phyloP scores from a whole-genome alignment of 1,140 invertebrate species.

The Zaprionus inermis region DNA sequence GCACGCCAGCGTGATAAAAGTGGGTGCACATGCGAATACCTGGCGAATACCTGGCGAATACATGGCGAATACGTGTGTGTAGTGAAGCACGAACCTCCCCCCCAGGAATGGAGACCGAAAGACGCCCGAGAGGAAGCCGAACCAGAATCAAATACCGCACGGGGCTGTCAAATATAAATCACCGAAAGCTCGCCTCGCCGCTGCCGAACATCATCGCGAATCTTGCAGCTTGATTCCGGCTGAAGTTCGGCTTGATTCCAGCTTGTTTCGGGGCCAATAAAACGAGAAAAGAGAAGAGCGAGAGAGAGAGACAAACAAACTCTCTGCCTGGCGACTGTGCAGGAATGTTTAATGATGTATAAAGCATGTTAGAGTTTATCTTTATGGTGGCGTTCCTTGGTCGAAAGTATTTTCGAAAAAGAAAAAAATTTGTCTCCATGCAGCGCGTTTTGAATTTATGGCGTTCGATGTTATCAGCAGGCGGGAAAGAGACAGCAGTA shows the following conservation, averaged over 20 bases:
- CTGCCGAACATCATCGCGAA: conserved; percentile 26
- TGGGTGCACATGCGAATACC: conserved; percentile 28
- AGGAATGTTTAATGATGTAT: conserved; percentile 83
- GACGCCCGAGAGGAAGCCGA: conserved; percentile 9
- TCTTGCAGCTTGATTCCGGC: conserved; percentile 9
- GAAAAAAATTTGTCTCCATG: conserved; percentile 69
- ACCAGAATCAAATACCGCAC: conserved; percentile 48
- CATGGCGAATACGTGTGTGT: not conserved
- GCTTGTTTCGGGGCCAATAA: conserved; percentile 20
- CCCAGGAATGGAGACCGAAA: conserved; percentile 21
- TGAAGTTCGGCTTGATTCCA: conserved; percentile 1
- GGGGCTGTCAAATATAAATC: conserved; percentile 77
- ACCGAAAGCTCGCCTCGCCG: conserved; percentile 60
- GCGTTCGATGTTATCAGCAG: conserved; percentile 74
- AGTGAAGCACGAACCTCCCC: conserved; percentile 27
- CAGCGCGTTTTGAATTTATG: conserved; percentile 69
- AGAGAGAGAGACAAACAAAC: conserved; percentile 53
- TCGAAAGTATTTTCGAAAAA: conserved; percentile 57
- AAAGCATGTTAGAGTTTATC: conserved; percentile 83
- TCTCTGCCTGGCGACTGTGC: conserved; percentile 66
- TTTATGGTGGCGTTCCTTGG: conserved; percentile 76
- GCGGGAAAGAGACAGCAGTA: conserved; percentile 25
- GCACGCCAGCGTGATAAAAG: conserved; percentile 73
- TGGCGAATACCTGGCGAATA: not conserved
- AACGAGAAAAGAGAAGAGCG: too few relatives aligned